Percentiles rank a stretch among this genome's conserved stretches.
phyloP scores from a whole-genome alignment of 2,113 vertebrate species.

The Sorex araneus region DNA sequence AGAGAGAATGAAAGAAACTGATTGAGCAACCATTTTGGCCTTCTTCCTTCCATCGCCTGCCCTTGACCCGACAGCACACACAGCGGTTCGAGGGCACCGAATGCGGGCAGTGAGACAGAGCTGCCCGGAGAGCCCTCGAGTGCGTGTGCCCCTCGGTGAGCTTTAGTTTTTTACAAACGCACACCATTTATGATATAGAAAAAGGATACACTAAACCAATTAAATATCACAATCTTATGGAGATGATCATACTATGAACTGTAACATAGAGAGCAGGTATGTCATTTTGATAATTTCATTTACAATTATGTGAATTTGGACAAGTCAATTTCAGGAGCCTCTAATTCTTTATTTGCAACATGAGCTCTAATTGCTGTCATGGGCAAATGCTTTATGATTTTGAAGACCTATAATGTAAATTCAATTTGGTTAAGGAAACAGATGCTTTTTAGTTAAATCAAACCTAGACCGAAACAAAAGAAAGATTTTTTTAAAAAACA shows the following conservation, averaged over 20 bases:
- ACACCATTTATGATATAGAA: too few relatives aligned
- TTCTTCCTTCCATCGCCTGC: too few relatives aligned
- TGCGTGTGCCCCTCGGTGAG: too few relatives aligned
- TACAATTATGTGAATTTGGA: not conserved
- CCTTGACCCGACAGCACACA: too few relatives aligned
- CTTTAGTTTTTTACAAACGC: too few relatives aligned
- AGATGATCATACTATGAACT: not conserved
- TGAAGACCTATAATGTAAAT: constrained; percentile 44
- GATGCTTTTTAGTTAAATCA: constrained; percentile 47
- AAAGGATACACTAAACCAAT: not conserved
- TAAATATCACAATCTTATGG: constrained; percentile 13
- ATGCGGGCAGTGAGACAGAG: too few relatives aligned
- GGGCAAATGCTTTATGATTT: constrained; percentile 26
- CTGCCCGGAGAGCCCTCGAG: too few relatives aligned
- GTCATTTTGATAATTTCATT: not conserved
- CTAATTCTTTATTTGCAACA: constrained; percentile 27
- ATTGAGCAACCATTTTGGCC: too few relatives aligned
- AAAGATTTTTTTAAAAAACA: not conserved
- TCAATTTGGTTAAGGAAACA: constrained; percentile 29
- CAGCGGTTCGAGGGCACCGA: too few relatives aligned
- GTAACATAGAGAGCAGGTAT: not conserved
- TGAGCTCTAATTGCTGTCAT: not conserved
- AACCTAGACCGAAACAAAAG: constrained; percentile 1
- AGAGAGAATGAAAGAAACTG: too few relatives aligned
- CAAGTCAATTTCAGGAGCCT: not conserved